Evolutionary conservation across 2,888 invertebrate species (phyloP).

Genomic region (Chrysolina oricalcia): DNA sequence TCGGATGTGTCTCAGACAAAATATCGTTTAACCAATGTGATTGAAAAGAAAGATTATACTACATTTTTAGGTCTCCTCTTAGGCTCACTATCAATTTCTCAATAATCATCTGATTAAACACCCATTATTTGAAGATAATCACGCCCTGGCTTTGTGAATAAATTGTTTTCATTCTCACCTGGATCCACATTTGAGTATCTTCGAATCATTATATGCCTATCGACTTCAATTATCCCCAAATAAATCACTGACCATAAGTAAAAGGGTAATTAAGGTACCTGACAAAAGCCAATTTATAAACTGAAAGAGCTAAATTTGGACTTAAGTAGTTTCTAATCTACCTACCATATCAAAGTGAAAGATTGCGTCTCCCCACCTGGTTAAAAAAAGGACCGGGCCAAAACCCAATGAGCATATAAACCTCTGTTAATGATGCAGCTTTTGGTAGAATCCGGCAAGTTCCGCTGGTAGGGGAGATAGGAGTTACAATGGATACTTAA

Average conservation of each 20-base stretch:
- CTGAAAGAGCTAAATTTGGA: slow-evolving; percentile 17
- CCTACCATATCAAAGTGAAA: slow-evolving; percentile 17
- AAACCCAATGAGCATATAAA: neutral
- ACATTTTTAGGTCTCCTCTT: too few relatives aligned
- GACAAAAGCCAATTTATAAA: slow-evolving; percentile 16
- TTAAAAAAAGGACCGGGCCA: neutral
- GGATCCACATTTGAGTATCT: neutral
- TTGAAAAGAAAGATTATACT: too few relatives aligned
- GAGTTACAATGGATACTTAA: neutral
- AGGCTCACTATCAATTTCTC: too few relatives aligned
- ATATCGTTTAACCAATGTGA: too few relatives aligned
- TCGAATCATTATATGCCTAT: neutral
- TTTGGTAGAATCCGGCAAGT: slow-evolving; percentile 6
- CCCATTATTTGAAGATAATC: too few relatives aligned
- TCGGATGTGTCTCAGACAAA: too few relatives aligned
- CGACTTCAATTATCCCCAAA: slow-evolving; percentile 10
- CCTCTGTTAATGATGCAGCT: slow-evolving; percentile 19
- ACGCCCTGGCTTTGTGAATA: neutral
- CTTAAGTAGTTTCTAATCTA: slow-evolving; percentile 23
- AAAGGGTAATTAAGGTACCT: slow-evolving; percentile 20
- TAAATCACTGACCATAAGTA: slow-evolving; percentile 19
- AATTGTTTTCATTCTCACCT: neutral
- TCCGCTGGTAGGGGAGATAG: neutral
- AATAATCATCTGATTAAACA: too few relatives aligned
- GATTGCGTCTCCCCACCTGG: neutral